A percentile compares a stretch with the other conserved stretches of the same genome.
Conservation (phyloP, 1,140 invertebrate species). For the Drosophila micromelanica region DNA sequence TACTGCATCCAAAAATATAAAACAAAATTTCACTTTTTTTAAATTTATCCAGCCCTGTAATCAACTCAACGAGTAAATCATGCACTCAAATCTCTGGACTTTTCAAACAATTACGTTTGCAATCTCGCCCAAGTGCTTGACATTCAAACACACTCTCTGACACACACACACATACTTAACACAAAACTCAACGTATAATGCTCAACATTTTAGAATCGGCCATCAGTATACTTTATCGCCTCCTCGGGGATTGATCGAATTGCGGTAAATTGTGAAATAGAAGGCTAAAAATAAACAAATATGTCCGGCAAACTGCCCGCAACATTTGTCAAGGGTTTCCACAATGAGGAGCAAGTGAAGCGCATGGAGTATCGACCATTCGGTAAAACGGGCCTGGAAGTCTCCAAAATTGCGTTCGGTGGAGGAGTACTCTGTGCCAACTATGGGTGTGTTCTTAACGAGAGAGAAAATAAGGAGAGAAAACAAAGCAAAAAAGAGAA, state of each 20-base stretch:
- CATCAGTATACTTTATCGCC: conserved; percentile 20
- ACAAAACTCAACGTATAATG: not conserved
- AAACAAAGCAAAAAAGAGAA: not conserved
- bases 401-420: conserved; percentile 87
- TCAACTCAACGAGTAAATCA: too few species aligned
- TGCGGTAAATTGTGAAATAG: conserved; percentile 30
- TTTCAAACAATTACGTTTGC: not conserved
- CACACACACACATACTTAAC: conserved; percentile 4
- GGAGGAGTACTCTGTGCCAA: conserved; percentile 72
- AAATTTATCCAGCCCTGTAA: conserved; percentile 18
- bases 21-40: not conserved
- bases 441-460: conserved; percentile 48
- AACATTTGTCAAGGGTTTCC: conserved; percentile 87
- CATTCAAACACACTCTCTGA: conserved; percentile 3
- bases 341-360: conserved; percentile 85
- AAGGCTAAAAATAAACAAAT: conserved; percentile 2
- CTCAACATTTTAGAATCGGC: not conserved
- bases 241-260: conserved; percentile 1
- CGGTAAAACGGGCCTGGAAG: conserved; percentile 86
- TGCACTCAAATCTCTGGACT: conserved; percentile 12
- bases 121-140: conserved; percentile 6
- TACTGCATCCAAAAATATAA: too few species aligned
- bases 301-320: conserved; percentile 80
- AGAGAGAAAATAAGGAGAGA: not conserved
- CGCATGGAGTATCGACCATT: conserved; percentile 86